A percentile compares a stretch with the other conserved stretches of the same genome.
phyloP scores from a whole-genome alignment of 2,888 invertebrate species.

The Drosophila nigricruria region DNA sequence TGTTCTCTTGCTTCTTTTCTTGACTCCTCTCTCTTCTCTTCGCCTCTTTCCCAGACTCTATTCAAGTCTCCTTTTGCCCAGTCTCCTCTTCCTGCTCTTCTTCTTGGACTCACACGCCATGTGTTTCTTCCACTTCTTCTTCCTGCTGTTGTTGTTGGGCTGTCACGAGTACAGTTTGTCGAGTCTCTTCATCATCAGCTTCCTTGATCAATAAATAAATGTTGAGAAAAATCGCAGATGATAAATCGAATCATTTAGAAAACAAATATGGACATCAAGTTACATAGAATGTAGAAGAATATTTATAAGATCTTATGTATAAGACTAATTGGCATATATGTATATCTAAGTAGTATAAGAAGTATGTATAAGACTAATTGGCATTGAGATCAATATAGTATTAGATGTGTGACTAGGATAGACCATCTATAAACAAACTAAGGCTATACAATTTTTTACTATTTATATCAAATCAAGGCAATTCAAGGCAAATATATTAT shows the following conservation, averaged over 20 bases:
- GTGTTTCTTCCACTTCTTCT: constrained; percentile 7
- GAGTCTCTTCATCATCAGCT: constrained; percentile 33
- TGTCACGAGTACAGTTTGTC: constrained; percentile 65
- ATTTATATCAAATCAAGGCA: too few relatives aligned
- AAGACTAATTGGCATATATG: too few relatives aligned
- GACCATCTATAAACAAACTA: too few relatives aligned
- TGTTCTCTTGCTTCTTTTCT: not conserved
- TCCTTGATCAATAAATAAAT: constrained; percentile 51
- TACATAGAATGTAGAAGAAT: too few relatives aligned
- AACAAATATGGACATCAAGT: not conserved
- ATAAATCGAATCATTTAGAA: not conserved
- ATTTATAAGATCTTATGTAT: not conserved
- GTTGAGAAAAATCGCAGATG: constrained; percentile 9
- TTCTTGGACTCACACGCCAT: not conserved
- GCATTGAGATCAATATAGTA: too few relatives aligned
- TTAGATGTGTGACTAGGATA: too few relatives aligned
- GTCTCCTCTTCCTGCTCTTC: not conserved
- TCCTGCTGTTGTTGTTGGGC: constrained; percentile 25
- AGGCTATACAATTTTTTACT: too few relatives aligned
- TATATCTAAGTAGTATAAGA: too few relatives aligned
- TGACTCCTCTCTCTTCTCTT: not conserved
- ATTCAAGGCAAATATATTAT: too few relatives aligned
- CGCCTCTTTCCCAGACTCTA: not conserved
- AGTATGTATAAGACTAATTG: too few relatives aligned
- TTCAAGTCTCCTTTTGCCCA: not conserved